Evolutionary conservation across 2,888 invertebrate species (phyloP).

Genomic region (Lasioglossum marginatum): DNA sequence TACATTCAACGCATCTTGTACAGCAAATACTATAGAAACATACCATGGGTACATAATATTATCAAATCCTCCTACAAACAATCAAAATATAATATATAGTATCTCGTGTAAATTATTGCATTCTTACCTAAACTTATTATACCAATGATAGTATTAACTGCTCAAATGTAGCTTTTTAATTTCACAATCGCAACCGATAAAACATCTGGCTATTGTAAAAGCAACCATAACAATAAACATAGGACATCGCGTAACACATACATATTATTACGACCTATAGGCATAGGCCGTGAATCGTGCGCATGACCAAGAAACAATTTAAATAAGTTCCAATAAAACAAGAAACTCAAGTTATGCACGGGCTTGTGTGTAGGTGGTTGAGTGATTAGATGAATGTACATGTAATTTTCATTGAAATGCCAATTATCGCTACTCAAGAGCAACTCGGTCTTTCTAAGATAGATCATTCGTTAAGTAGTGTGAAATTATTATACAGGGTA

Average conservation of each 20-base stretch:
- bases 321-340: not conserved
- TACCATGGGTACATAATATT: conserved; percentile 16
- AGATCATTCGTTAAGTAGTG: conserved; percentile 29
- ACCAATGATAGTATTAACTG: conserved; percentile 37
- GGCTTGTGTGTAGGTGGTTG: not conserved
- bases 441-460: conserved; percentile 54
- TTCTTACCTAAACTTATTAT: conserved; percentile 15
- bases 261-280: not conserved
- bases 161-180: conserved; percentile 13
- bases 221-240: conserved; percentile 17
- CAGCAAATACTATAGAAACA: conserved; percentile 28
- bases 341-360: not conserved
- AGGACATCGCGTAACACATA: not conserved
- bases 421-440: conserved; percentile 25
- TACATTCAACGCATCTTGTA: conserved; percentile 11
- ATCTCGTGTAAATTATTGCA: conserved; percentile 29
- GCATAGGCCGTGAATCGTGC: conserved; percentile 50
- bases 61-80: conserved; percentile 19
- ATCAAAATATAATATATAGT: conserved; percentile 27
- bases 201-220: conserved; percentile 17
- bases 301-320: not conserved
- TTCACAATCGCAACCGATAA: conserved; percentile 6
- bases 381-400: not conserved
- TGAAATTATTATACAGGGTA: conserved; percentile 21
- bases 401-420: conserved; percentile 10